Evolutionary conservation across 2,888 invertebrate species (phyloP), one percentile per base, ranked within the genome.

Genomic region (Dolichomitus sp.): DNA sequence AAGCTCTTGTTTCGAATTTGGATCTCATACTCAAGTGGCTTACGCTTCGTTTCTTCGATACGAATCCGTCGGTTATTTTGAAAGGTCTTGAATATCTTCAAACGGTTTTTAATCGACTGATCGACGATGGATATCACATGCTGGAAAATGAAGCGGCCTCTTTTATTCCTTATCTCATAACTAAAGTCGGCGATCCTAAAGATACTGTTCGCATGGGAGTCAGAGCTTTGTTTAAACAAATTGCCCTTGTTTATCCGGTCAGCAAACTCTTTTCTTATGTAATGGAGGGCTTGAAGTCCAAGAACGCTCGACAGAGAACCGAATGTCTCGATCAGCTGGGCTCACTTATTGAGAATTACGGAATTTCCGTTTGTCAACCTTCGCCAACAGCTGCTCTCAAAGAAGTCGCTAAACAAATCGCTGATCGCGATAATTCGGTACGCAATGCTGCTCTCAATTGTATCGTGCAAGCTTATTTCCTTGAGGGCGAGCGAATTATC

Each of bases 1-100:
- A 96, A 88, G 97, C 98, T 0, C 95, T 99, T 54, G 96, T 98
- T 86, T 96, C 97, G 23, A 99, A 99, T 94, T 95, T 99, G 83
- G 99, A 99, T 95, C 94, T 99, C 83, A 97, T 99, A 75, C 95
- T 99, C 61, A 99, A 99, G 93, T 99, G 99, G 99, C 94, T 99
- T 88, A 99, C 99, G 0, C 94, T 99, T 63, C 95, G 99, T 81
- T 99, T 99, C 94, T 99, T 99, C 91, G 99, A 99, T 94, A 99
- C 99, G 30, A 99, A 99, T 95, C 99, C 99, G 11, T 98, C 99
- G 17, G 99, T 99, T 48, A 95, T 99, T 81, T 95, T 99, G 88
- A 99, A 98, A 94, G 98, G 98, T n/a, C 94, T 99, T 88, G 99
- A 99, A 92, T 99, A 98, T 94, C 94, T 99, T 12, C 96, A 97